Evolutionary conservation across 2,888 invertebrate genomes (phyloP).

Genomic region (Eupithecia vulgata): DNA sequence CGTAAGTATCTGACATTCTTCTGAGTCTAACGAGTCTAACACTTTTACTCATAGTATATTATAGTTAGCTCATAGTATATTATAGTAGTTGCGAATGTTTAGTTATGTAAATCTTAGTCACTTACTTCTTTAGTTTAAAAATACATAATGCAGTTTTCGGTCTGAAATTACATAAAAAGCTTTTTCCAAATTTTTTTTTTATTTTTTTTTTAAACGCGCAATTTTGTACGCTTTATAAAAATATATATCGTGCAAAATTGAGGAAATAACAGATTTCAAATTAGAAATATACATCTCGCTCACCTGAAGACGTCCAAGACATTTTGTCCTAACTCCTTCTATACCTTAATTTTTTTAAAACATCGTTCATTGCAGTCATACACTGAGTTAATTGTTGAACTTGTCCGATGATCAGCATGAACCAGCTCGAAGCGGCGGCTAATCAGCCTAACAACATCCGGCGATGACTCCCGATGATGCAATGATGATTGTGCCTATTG

Average conservation of each 20-base stretch:
- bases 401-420: constrained; percentile 62
- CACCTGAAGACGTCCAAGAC: background rate
- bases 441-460: constrained; percentile 84
- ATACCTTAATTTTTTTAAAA: constrained; percentile 8
- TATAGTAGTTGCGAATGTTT: background rate
- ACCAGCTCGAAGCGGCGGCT: constrained; percentile 78
- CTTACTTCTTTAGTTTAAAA: background rate
- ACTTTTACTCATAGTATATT: background rate
- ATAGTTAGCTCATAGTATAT: background rate
- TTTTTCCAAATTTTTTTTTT: too few relatives aligned
- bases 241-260: background rate
- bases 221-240: too few relatives aligned
- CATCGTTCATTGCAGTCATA: constrained; percentile 77
- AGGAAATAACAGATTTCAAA: background rate
- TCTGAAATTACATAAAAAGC: background rate
- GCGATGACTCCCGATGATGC: constrained; percentile 68
- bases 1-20: background rate
- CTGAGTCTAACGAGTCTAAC: background rate
- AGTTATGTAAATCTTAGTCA: background rate
- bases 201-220: too few relatives aligned
- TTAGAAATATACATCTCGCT: background rate
- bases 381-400: constrained; percentile 84
- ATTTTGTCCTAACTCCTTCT: constrained; percentile 5
- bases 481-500: constrained; percentile 51
- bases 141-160: background rate